phyloP scores from a whole-genome alignment of 2,888 invertebrate species.

The Caprella mutica region DNA sequence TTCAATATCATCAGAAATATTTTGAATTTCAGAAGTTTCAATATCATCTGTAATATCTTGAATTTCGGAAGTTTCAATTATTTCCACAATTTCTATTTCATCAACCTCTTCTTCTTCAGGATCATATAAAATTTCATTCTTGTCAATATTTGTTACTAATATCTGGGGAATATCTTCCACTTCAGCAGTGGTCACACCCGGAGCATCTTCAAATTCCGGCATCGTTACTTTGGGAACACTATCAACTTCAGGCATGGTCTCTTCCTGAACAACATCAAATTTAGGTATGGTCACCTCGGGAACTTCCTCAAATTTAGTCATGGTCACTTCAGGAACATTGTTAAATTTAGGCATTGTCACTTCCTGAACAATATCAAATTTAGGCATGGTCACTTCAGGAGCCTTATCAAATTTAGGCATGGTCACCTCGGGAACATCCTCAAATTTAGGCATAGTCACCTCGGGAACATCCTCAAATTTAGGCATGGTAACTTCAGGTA shows the following conservation, averaged over 20 bases:
- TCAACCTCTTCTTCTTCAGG: too few relatives aligned
- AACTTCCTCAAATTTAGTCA: background rate
- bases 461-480: background rate
- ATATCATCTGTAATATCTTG: too few relatives aligned
- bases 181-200: too few relatives aligned
- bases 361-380: background rate
- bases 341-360: background rate
- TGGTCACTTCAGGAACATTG: background rate
- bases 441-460: background rate
- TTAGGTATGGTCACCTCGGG: background rate
- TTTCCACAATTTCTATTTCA: too few relatives aligned
- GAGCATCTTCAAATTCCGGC: background rate
- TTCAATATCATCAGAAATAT: too few relatives aligned
- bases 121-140: too few relatives aligned
- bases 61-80: too few relatives aligned
- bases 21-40: too few relatives aligned
- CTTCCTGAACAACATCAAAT: background rate
- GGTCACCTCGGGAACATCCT: background rate
- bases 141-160: too few relatives aligned
- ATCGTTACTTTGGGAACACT: background rate
- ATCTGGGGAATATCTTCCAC: too few relatives aligned
- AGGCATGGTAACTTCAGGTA: background rate
- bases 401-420: slow-evolving; percentile 3
- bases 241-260: background rate
- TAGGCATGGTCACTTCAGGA: background rate